These are phyloP conservation scores for Chunga burmeisteri DNA, from an alignment of 2,113 vertebrate genomes.

Conservation along the genomic window DNA sequence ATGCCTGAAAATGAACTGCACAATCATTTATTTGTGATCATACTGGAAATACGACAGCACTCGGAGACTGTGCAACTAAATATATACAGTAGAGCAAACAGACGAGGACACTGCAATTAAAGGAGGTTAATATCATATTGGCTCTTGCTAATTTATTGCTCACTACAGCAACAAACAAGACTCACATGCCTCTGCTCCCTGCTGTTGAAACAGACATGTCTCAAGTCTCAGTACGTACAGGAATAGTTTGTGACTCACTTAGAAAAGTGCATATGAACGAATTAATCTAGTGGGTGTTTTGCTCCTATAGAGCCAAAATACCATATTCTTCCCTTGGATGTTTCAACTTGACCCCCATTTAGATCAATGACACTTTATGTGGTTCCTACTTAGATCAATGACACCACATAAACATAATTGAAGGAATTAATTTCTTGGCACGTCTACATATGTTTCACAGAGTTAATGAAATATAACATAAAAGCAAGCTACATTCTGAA, in stretches of 20 bases:
- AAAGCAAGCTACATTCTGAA: not conserved
- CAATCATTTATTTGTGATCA: not conserved
- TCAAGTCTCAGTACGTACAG: not conserved
- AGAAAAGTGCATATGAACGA: not conserved
- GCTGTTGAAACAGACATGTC: not conserved
- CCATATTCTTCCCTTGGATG: not conserved
- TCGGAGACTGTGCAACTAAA: not conserved
- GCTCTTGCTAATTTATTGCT: conserved; percentile 23
- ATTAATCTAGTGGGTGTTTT: not conserved
- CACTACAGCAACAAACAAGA: conserved; percentile 39
- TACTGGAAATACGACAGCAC: not conserved
- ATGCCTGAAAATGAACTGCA: not conserved
- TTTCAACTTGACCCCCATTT: not conserved
- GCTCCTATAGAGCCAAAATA: not conserved
- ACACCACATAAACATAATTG: not conserved
- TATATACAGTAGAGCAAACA: conserved; percentile 10
- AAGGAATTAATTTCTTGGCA: not conserved
- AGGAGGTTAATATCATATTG: conserved; percentile 53
- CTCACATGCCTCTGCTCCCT: not conserved
- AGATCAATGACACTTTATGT: not conserved
- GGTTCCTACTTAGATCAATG: not conserved
- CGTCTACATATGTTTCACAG: not conserved
- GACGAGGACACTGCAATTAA: conserved; percentile 30
- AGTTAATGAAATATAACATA: conserved; percentile 8
- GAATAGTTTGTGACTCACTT: not conserved